phyloP scores from a whole-genome alignment of 2,113 vertebrate species.

The Condylura cristata region DNA sequence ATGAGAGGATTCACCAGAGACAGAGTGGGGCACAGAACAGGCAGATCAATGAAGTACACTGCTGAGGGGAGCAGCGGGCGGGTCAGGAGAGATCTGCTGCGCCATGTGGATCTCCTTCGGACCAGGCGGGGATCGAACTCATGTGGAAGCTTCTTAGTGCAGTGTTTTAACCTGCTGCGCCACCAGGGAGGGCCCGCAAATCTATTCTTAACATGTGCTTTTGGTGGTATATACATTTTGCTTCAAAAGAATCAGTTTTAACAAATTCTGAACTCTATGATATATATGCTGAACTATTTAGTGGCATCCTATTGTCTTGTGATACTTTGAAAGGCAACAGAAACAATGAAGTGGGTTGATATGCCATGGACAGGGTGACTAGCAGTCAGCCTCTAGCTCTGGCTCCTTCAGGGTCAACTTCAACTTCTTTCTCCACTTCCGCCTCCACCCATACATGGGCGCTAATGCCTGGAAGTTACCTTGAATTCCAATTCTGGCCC shows the following conservation, averaged over 20 bases:
- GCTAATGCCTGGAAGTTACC: neutral
- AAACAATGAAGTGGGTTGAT: neutral
- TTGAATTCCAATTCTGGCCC: neutral
- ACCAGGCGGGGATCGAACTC: too few species aligned
- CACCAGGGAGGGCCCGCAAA: too few species aligned
- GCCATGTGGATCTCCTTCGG: too few species aligned
- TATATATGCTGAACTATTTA: neutral
- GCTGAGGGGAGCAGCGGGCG: too few species aligned
- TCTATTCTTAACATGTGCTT: neutral
- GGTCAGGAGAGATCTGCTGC: too few species aligned
- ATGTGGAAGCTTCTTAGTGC: too few species aligned
- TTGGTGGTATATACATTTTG: neutral
- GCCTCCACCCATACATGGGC: neutral
- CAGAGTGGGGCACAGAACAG: too few species aligned
- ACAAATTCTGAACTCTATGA: neutral
- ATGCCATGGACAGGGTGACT: neutral
- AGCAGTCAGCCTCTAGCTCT: neutral
- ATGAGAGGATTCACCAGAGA: too few species aligned
- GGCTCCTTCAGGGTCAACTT: neutral
- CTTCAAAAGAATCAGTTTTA: neutral
- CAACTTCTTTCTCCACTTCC: neutral
- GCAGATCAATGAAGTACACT: too few species aligned
- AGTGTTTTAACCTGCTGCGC: too few species aligned
- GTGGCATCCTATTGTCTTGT: neutral
- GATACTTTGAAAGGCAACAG: neutral